phyloP scores from a whole-genome alignment of 1,140 invertebrate genomes.

The Leucophenga varia region DNA sequence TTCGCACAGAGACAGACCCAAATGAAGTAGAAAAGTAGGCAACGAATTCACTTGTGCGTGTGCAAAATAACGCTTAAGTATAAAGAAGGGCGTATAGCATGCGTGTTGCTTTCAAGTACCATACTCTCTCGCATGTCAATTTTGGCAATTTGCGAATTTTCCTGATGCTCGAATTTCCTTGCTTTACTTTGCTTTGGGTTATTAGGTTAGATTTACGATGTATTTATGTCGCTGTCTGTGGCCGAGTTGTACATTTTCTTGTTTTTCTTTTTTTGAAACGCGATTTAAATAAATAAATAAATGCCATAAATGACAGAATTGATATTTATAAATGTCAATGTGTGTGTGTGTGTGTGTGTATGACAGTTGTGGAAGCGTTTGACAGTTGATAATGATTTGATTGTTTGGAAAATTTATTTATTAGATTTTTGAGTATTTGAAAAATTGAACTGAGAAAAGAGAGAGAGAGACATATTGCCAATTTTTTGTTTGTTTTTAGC shows the following conservation, averaged over 20 bases:
- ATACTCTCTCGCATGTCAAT: background rate
- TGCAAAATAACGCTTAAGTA: slow-evolving; percentile 32
- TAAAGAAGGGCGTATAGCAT: too few species aligned
- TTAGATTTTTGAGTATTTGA: too few species aligned
- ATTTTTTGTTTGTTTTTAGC: too few species aligned
- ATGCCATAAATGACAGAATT: slow-evolving; percentile 40
- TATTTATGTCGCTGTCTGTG: slow-evolving; percentile 5
- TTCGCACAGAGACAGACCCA: slow-evolving; percentile 28
- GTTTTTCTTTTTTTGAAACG: too few species aligned
- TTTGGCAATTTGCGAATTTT: slow-evolving; percentile 33
- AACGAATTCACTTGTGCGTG: slow-evolving; percentile 29
- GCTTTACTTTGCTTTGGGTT: too few species aligned
- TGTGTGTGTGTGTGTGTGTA: slow-evolving; percentile 17
- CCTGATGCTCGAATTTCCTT: too few species aligned
- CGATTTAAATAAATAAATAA: slow-evolving; percentile 19
- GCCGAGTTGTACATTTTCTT: too few species aligned
- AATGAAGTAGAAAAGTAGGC: too few species aligned
- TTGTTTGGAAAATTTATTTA: slow-evolving; percentile 38
- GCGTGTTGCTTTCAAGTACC: too few species aligned
- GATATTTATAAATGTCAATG: slow-evolving; percentile 47
- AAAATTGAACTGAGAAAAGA: too few species aligned
- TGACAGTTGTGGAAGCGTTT: too few species aligned
- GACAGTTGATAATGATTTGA: slow-evolving; percentile 32
- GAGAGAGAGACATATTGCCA: too few species aligned
- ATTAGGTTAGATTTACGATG: slow-evolving; percentile 29